Base-by-base conservation (phyloP, 2,888 invertebrate species). In the Apamea monoglypha region DNA sequence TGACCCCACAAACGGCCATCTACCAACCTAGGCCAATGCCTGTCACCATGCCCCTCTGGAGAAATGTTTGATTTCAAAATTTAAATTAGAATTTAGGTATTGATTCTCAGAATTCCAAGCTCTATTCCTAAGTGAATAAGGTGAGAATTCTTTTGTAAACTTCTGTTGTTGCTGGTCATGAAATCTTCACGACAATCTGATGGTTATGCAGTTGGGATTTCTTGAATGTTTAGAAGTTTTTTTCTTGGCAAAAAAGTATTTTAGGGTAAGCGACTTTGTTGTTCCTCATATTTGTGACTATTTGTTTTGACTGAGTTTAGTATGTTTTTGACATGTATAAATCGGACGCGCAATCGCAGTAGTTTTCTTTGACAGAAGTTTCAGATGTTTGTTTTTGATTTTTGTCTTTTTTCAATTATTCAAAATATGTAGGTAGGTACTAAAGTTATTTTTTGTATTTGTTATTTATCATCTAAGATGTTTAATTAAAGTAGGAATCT, bases 21-120 rank as follows among this genome's bases (percentile, higher is more conserved):
- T 95, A 92, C 82, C 85, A 92, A 5, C 90, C 90, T 18, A 90
- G 92, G 40, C 78, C 84, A 21, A 90, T 90, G n/a, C 93, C 95
- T 0, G 84, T 94, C 14, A 70, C 92, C 0, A 80, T 93, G 67
- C 88, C 93, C 3, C 68, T 95, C 7, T 95, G 95, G 95, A 90
- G 93, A 84, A 90, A 91, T 12, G 87, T 93, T 29, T 95, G 86
- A 93, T 78, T 87, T 25, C 10, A 25, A 8, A 66, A 69, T 80
- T 71, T 8, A 40, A 47, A 44, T 50, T 44, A 53, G 36, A 32
- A 53, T 76, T 50, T 81, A 56, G 77, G 83, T 79, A 74, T 76
- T 61, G 59, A 61, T 70, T 76, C 12, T 74, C 64, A 12, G 76
- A 84, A 90, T 89, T 93, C 75, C 90, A 66, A 76, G 77, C 76